phyloP scores from a whole-genome alignment of 1,140 invertebrate genomes.

The Lasaia peninsularis region DNA sequence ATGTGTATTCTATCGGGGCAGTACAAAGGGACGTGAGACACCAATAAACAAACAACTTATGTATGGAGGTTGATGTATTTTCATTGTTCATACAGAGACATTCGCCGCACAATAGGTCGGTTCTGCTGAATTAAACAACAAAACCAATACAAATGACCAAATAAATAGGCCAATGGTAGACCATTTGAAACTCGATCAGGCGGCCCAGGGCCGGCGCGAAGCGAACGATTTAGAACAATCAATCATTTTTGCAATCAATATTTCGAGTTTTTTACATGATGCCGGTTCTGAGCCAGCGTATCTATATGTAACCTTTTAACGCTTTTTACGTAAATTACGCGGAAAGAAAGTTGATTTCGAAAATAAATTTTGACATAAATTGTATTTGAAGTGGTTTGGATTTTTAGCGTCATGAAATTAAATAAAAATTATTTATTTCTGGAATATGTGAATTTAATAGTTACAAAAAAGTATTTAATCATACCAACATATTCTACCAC shows the following conservation, averaged over 20 bases:
- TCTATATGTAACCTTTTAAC: too few relatives aligned
- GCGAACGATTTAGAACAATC: neutral
- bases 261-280: neutral
- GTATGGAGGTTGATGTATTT: constrained; percentile 4
- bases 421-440: too few relatives aligned
- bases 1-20: neutral
- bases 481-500: too few relatives aligned
- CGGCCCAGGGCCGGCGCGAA: neutral
- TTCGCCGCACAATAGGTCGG: constrained; percentile 6
- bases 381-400: too few relatives aligned
- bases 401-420: too few relatives aligned
- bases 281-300: neutral
- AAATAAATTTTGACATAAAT: too few relatives aligned
- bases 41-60: constrained; percentile 7
- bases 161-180: constrained; percentile 32
- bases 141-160: constrained; percentile 26
- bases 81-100: constrained; percentile 7
- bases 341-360: too few relatives aligned
- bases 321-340: too few relatives aligned
- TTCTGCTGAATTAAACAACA: constrained; percentile 13
- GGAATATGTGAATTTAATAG: too few relatives aligned
- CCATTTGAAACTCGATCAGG: constrained; percentile 11
- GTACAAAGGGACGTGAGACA: constrained; percentile 1
- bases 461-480: too few relatives aligned
- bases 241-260: neutral